These are phyloP conservation scores for Spodoptera litura DNA, from an alignment of 1,140 invertebrate genomes.

Conservation along the genomic window DNA sequence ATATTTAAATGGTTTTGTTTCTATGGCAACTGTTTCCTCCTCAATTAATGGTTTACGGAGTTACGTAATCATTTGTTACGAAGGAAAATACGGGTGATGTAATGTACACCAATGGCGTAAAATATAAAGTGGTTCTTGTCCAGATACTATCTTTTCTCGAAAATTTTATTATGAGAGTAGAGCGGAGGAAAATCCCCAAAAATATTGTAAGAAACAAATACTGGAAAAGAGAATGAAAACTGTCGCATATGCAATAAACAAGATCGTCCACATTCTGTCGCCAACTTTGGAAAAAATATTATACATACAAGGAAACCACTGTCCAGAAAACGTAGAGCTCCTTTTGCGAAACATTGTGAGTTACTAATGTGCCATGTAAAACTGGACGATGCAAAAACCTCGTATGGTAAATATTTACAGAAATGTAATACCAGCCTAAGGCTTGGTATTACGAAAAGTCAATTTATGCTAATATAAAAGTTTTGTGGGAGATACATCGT, in stretches of 20 bases:
- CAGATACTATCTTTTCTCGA: no score
- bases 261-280: slow-evolving; percentile 41
- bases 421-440: slow-evolving; percentile 57
- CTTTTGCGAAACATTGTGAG: neutral
- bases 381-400: slow-evolving; percentile 16
- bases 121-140: no score
- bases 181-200: no score
- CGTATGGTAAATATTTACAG: slow-evolving; percentile 61
- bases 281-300: slow-evolving; percentile 50
- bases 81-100: no score
- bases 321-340: slow-evolving; percentile 6
- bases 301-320: slow-evolving; percentile 40
- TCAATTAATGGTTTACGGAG: neutral
- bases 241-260: slow-evolving; percentile 50
- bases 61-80: no score
- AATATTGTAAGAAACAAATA: slow-evolving; percentile 15
- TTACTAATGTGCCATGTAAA: neutral
- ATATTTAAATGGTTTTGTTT: no score
- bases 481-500: slow-evolving; percentile 43
- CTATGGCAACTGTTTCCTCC: neutral
- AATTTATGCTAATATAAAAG: slow-evolving; percentile 60
- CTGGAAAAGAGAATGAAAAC: slow-evolving; percentile 35
- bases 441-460: slow-evolving; percentile 59
- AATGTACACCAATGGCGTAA: no score
- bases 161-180: no score